Evolutionary conservation across 2,113 vertebrate genomes (phyloP).

Genomic region (Psettodes erumei): DNA sequence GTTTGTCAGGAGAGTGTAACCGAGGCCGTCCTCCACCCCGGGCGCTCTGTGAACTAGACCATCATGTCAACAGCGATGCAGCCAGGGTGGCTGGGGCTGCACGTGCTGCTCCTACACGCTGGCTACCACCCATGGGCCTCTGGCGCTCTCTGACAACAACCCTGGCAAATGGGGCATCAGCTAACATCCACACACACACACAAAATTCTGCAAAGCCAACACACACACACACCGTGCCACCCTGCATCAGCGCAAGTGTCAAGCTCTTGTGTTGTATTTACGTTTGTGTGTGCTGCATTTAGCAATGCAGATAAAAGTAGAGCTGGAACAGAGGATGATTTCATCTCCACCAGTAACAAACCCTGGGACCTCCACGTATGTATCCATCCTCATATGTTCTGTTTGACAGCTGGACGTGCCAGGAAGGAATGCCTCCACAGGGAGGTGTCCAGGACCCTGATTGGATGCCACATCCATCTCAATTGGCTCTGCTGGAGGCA

Average conservation of each 20-base stretch:
- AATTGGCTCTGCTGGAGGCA: not conserved
- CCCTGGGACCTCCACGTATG: not conserved
- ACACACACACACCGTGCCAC: slow-evolving; percentile 37
- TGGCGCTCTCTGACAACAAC: slow-evolving; percentile 37
- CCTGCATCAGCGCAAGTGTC: slow-evolving; percentile 41
- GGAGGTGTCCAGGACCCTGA: not conserved
- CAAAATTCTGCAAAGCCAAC: not conserved
- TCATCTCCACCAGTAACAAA: slow-evolving; percentile 19
- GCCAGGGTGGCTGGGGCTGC: slow-evolving; percentile 33
- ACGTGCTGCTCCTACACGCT: slow-evolving; percentile 47
- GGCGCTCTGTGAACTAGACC: slow-evolving; percentile 47
- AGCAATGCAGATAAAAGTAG: slow-evolving; percentile 7
- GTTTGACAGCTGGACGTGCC: not conserved
- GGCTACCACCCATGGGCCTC: slow-evolving; percentile 45
- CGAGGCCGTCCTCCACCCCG: slow-evolving; percentile 33
- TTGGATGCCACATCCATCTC: not conserved
- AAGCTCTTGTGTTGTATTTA: slow-evolving; percentile 36
- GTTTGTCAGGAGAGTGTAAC: slow-evolving; percentile 46
- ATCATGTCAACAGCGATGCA: slow-evolving; percentile 33
- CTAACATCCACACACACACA: slow-evolving; percentile 6
- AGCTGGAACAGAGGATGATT: slow-evolving; percentile 34
- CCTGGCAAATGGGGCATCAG: slow-evolving; percentile 31
- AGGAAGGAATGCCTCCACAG: not conserved
- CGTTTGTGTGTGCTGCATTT: slow-evolving; percentile 39
- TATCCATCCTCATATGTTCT: not conserved